Evolutionary conservation across 2,888 invertebrate species (phyloP), one percentile per base, ranked within the genome.

Genomic region (Uloborus plumipes): DNA sequence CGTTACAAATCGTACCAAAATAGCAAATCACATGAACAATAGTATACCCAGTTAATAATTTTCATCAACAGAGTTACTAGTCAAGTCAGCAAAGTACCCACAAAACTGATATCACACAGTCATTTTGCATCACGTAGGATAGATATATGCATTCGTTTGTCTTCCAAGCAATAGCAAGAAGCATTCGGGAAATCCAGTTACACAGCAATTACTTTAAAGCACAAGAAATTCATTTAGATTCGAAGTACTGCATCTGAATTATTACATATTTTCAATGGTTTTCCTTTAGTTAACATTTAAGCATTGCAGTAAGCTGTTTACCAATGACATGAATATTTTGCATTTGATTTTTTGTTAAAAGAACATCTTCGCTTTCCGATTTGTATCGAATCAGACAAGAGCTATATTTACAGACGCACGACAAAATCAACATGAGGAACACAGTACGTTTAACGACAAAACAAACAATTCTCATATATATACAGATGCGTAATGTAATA

Each of bases 1-100:
- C 59, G 55, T 77, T 83, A 83, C 66, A 83, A 83, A 83, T 77
- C 39, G 83, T 83, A 83, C 83, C 83, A 83, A 83, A 83, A 83
- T 83, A 83, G 83, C 77, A 83, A 83, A 83, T 83, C 77, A 83
- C 83, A 75, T 62, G 67, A 76, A 83, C 66, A 67, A 72, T 71
- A 74, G 65, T 70, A 59, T 77, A 69, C 74, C 62, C 72, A 72
- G 58, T 72, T 39, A 82, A 82, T 82, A 82, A 75, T 75, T 75
- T 70, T 55, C 71, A 65, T 75, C 70, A 71, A 69, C 74, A 69
- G 65, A 71, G 73, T 73, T 72, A 67, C 61, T 64, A 62, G 9
- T 31, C 70, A 72, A 73, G 64, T 74, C 74, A 69, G 74, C 50
- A 64, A 65, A 65, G 58, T 59, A 70, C 51, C 50, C 49, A 74